Evolutionary conservation across 2,113 vertebrate genomes (phyloP).

Genomic region (Nerophis lumbriciformis): DNA sequence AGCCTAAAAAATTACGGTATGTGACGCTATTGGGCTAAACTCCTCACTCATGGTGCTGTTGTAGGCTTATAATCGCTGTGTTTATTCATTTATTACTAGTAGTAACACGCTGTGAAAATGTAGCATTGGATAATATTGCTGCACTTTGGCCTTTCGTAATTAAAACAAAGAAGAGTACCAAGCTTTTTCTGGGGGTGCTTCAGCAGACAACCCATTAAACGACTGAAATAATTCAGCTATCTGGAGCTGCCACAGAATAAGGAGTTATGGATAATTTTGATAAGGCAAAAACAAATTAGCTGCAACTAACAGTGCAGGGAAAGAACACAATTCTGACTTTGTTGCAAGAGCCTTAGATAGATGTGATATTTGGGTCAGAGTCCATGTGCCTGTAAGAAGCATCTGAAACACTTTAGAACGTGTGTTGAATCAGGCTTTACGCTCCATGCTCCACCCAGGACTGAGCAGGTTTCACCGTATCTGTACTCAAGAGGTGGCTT

Average conservation of each 20-base stretch:
- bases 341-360: conserved; percentile 43
- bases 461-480: conserved; percentile 34
- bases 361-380: conserved; percentile 54
- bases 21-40: no score
- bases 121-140: neutral
- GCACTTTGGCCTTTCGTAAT: neutral
- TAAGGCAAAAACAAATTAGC: conserved; percentile 19
- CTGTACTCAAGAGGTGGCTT: conserved; percentile 26
- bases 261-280: conserved; percentile 7
- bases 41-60: no score
- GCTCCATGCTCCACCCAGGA: conserved; percentile 21
- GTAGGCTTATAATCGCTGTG: no score
- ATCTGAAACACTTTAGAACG: conserved; percentile 63
- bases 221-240: conserved; percentile 2
- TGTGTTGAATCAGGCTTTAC: conserved; percentile 46
- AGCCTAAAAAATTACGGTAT: neutral
- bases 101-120: neutral
- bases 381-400: conserved; percentile 45
- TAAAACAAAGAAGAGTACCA: neutral
- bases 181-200: no score
- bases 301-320: conserved; percentile 11
- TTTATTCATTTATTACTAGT: no score
- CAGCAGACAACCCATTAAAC: neutral
- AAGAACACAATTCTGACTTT: conserved; percentile 25
- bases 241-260: neutral